Percentiles rank a stretch among this genome's conserved stretches.
Conservation (phyloP, 92 coral and sea anemone genomes). For the Phenganax stokvisi region DNA sequence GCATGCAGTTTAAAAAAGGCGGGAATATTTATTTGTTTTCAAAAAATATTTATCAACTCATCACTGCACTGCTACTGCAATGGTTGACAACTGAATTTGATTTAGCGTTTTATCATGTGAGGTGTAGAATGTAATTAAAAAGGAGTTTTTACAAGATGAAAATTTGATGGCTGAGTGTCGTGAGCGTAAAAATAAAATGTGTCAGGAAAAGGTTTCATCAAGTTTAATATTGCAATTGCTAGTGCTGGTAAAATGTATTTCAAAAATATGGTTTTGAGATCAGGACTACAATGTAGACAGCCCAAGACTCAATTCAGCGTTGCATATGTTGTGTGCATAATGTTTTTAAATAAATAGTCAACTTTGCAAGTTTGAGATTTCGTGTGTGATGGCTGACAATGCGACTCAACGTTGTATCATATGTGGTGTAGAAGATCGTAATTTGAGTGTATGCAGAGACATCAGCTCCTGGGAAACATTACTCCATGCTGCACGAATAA, state of each 20-base stretch:
- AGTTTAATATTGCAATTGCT: no score
- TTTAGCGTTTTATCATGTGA: neutral
- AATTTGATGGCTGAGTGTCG: no score
- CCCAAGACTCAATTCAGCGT: no score
- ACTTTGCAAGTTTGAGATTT: neutral
- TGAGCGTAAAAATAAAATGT: no score
- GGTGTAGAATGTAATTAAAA: neutral
- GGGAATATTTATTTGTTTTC: no score
- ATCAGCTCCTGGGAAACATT: slow-evolving; percentile 50
- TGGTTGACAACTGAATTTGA: no score
- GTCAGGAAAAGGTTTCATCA: no score
- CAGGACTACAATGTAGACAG: no score
- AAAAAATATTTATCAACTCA: no score
- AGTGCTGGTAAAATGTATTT: no score
- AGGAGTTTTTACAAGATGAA: neutral
- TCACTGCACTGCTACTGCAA: no score
- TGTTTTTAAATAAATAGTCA: neutral
- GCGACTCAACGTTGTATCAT: neutral
- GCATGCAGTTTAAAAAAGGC: neutral
- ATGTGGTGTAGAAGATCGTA: neutral
- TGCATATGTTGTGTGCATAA: neutral
- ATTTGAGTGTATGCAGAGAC: neutral
- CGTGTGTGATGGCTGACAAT: neutral
- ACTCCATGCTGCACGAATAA: slow-evolving; percentile 49
- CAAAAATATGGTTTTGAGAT: no score